Evolutionary conservation across 2,888 invertebrate species (phyloP), one percentile per base, ranked within the genome.

Genomic region (Mylabris sibirica): DNA sequence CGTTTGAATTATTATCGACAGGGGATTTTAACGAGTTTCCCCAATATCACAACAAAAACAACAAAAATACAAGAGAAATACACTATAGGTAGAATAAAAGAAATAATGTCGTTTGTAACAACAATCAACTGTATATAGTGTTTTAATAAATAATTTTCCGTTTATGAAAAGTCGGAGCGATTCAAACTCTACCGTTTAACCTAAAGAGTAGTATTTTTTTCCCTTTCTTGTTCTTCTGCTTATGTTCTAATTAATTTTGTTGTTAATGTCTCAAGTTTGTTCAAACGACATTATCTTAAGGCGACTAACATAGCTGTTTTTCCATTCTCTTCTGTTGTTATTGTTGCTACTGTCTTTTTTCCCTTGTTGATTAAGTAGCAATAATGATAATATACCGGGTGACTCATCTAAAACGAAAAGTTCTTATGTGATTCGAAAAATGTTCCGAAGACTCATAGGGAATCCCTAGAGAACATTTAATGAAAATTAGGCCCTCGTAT

Each of bases 191-290:
- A 26, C n/a, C 57, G 26, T 57, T 57, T 26, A 57, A 57, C 57
- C 57, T 57, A 24, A 57, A 14, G 14, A 57, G 26, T 12, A 2
- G 4, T 1, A 11, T 11, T 53, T 26, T 14, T 57, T 53, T 22
- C 17, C 30, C 8, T 30, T 24, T 57, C 11, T 14, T 57, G n/a
- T 57, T 57, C 9, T 24, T 22, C 22, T 24, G 24, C 57, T 41
- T 38, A 24, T 62, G 62, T 22, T 62, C 44, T 62, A 62, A 62
- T 62, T 62, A 62, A 62, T 62, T 62, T 62, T 62, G 62, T 62
- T 62, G 62, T 41, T 62, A 62, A 62, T 62, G 62, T 62, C 26
- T 22, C 20, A 62, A 62, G 62, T 62, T 62, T 62, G 34, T 62
- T 20, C 62, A 26, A 62, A 14, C 41, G 62, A 41, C 62, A 62